Conservation (phyloP, 1,140 invertebrate genomes). For the Ooceraea biroi region DNA sequence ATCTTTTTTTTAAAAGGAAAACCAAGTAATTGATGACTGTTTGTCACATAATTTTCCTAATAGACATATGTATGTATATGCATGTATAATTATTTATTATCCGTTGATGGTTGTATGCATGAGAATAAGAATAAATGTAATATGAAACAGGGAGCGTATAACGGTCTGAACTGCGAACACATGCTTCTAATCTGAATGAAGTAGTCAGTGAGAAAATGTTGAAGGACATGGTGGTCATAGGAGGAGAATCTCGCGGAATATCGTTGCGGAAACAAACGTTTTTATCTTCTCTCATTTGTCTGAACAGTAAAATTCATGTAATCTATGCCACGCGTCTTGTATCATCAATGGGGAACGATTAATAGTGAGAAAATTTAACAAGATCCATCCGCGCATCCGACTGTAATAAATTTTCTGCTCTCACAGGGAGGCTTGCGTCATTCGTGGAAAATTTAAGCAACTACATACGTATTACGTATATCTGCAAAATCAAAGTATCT, state of each 20-base stretch:
- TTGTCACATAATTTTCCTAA: neutral
- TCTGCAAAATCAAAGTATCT: too few relatives aligned
- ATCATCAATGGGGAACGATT: slow-evolving; percentile 72
- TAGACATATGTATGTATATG: neutral
- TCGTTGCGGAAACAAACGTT: slow-evolving; percentile 69
- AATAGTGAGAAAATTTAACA: slow-evolving; percentile 64
- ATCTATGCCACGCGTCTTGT: slow-evolving; percentile 67
- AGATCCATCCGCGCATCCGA: slow-evolving; percentile 12
- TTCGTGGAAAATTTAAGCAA: slow-evolving; percentile 21
- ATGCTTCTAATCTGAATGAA: slow-evolving; percentile 60
- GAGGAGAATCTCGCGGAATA: slow-evolving; percentile 70
- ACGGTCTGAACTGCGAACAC: slow-evolving; percentile 17
- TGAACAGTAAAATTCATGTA: slow-evolving; percentile 63
- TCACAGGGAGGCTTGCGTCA: slow-evolving; percentile 9
- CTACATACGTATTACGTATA: too few relatives aligned
- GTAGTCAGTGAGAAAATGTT: slow-evolving; percentile 66
- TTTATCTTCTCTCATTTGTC: slow-evolving; percentile 70
- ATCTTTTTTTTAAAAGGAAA: slow-evolving; percentile 59
- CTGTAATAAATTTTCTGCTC: slow-evolving; percentile 29
- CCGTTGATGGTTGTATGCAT: neutral
- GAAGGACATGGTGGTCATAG: slow-evolving; percentile 68
- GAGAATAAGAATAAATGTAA: neutral
- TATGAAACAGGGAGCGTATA: slow-evolving; percentile 6
- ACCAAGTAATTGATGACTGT: neutral
- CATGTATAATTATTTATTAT: neutral